A percentile compares a stretch with the other conserved stretches of the same genome.
phyloP scores from a whole-genome alignment of 2,113 vertebrate genomes.

The Tinamus guttatus region DNA sequence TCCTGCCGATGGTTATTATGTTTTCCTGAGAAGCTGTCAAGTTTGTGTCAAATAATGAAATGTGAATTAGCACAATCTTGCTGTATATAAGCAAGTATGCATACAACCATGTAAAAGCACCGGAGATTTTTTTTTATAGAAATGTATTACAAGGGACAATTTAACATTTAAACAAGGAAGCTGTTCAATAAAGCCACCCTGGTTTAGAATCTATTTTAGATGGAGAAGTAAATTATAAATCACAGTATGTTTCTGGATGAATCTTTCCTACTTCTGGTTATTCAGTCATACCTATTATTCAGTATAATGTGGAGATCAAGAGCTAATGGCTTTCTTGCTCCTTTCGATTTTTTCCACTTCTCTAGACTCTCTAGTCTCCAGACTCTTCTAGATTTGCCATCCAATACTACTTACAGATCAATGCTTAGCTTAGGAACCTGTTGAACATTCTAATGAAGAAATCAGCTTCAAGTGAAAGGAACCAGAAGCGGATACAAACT shows the following conservation, averaged over 20 bases:
- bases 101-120: background rate
- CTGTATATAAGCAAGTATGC: background rate
- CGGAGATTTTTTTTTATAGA: background rate
- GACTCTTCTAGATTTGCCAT: background rate
- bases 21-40: constrained; percentile 9
- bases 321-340: background rate
- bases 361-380: too few species aligned
- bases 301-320: background rate
- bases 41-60: background rate
- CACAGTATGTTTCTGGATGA: background rate
- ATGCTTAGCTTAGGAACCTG: background rate
- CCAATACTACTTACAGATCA: background rate
- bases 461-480: background rate
- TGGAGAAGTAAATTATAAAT: background rate
- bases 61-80: background rate
- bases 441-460: background rate
- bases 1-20: background rate
- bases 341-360: background rate
- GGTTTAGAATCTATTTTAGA: background rate
- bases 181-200: background rate
- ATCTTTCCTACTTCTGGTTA: background rate
- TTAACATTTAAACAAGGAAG: background rate
- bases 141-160: background rate
- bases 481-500: fast-evolving
- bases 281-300: background rate